phyloP scores from a whole-genome alignment of 2,888 invertebrate genomes.

The Cryptus armator region DNA sequence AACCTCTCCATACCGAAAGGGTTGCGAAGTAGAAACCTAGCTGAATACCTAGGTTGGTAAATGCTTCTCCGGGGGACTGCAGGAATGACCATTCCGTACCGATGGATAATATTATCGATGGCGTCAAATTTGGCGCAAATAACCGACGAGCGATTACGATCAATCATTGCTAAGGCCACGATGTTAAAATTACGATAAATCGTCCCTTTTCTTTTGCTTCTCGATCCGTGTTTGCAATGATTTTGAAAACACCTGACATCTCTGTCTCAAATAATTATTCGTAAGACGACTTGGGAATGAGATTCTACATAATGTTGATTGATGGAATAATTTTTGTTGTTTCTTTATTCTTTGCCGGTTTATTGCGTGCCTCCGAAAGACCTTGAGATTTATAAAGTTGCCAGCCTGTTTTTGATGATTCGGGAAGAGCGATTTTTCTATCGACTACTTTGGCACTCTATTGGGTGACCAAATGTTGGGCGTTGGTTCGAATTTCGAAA shows the following conservation, averaged over 20 bases:
- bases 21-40: constrained; percentile 74
- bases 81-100: constrained; percentile 64
- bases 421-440: neutral
- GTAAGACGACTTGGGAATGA: no score
- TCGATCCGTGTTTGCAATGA: no score
- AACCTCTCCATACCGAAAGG: constrained; percentile 81
- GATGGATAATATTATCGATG: constrained; percentile 62
- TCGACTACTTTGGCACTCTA: neutral
- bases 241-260: no score
- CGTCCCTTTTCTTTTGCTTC: no score
- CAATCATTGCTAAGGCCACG: neutral
- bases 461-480: constrained; percentile 61
- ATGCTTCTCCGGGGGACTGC: constrained; percentile 35
- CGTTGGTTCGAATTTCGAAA: constrained; percentile 61
- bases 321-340: no score
- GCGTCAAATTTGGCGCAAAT: constrained; percentile 34
- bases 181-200: neutral
- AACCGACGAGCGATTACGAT: constrained; percentile 6
- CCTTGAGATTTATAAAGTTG: neutral
- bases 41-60: constrained; percentile 50
- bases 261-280: no score
- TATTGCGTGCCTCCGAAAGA: neutral
- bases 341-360: no score
- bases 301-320: no score
- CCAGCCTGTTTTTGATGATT: neutral